Conservation (phyloP, 1,140 invertebrate genomes). For the Lutraria rhynchaena region DNA sequence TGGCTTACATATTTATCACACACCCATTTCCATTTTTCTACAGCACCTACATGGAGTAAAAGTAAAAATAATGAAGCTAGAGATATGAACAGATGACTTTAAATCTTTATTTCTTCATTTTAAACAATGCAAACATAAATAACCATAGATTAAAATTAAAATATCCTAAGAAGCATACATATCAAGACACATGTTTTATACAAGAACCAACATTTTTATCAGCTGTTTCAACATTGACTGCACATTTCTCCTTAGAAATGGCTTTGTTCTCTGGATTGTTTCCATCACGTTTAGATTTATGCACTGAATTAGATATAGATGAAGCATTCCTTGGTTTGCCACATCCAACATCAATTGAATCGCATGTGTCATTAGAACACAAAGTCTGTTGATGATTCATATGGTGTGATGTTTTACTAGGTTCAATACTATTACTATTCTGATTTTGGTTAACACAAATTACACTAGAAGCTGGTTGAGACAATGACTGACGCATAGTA, state of each 20-base stretch:
- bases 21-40: neutral
- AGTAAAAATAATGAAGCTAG: neutral
- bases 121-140: neutral
- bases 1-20: neutral
- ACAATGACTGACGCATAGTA: neutral
- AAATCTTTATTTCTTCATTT: neutral
- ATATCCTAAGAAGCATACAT: neutral
- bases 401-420: neutral
- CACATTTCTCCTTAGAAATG: neutral
- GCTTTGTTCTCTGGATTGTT: neutral
- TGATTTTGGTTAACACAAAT: neutral
- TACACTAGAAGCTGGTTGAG: neutral
- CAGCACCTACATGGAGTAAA: neutral
- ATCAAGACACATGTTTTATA: constrained; percentile 32
- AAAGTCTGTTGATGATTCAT: neutral
- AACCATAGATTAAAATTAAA: neutral
- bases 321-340: neutral
- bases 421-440: neutral
- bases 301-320: neutral
- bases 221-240: neutral
- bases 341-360: neutral
- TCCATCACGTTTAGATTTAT: neutral
- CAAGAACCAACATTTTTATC: neutral
- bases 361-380: neutral
- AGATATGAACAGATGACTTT: neutral